phyloP scores from a whole-genome alignment of 1,140 invertebrate species.

The Monochamus saltuarius region DNA sequence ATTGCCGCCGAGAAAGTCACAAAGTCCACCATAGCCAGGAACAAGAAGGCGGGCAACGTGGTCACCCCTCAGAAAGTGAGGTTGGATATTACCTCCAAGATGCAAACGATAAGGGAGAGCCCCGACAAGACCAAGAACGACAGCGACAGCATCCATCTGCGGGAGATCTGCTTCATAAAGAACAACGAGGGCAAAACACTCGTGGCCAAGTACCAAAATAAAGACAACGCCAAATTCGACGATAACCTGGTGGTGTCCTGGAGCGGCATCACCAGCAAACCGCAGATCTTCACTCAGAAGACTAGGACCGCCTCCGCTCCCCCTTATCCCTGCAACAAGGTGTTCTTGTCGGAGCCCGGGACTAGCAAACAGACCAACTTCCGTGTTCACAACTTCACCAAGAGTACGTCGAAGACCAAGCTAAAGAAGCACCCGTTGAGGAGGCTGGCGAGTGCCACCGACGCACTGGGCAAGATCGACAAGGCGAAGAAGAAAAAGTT shows the following conservation, averaged over 20 bases:
- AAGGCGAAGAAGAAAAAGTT: conserved; percentile 45
- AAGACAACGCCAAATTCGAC: conserved; percentile 31
- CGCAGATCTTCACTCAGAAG: conserved; percentile 42
- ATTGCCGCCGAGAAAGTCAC: conserved; percentile 25
- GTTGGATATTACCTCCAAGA: conserved; percentile 8
- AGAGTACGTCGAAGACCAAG: conserved; percentile 28
- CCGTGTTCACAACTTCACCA: conserved; percentile 44
- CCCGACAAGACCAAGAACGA: conserved; percentile 6
- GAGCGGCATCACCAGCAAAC: conserved; percentile 32
- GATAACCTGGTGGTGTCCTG: conserved; percentile 43
- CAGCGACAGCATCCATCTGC: conserved; percentile 28
- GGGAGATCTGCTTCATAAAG: conserved; percentile 47
- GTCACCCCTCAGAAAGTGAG: conserved; percentile 24
- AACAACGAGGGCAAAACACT: conserved; percentile 40
- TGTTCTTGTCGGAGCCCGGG: conserved; percentile 29
- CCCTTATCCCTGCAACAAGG: conserved; percentile 19
- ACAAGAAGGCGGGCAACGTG: conserved; percentile 20
- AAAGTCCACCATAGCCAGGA: conserved; percentile 8
- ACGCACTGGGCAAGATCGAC: conserved; percentile 37
- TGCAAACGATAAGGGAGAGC: not conserved
- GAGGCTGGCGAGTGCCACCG: conserved; percentile 31
- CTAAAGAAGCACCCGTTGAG: conserved; percentile 40
- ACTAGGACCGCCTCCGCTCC: conserved; percentile 17
- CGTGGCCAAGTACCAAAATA: conserved; percentile 44
- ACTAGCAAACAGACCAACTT: conserved; percentile 34